A percentile compares a stretch with the other conserved stretches of the same genome.
Evolutionary conservation across 2,888 invertebrate species (phyloP).

Genomic region (Cotesia congregata): DNA sequence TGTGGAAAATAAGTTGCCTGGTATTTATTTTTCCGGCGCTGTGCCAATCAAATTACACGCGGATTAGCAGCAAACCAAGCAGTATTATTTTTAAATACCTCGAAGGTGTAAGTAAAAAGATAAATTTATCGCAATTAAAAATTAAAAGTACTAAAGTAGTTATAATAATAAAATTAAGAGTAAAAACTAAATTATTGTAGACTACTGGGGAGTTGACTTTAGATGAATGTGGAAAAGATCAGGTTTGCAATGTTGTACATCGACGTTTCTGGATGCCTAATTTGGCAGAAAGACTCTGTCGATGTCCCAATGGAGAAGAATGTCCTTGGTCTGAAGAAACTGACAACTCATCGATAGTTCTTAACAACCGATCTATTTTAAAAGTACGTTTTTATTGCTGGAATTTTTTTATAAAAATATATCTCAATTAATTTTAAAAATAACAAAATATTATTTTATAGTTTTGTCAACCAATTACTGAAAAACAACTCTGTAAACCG

Average conservation of each 20-base stretch:
- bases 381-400: conserved; percentile 70
- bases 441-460: conserved; percentile 56
- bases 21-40: conserved; percentile 39
- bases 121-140: background rate
- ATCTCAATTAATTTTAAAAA: conserved; percentile 2
- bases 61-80: conserved; percentile 58
- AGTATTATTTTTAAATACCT: conserved; percentile 61
- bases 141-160: conserved; percentile 10
- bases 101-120: conserved; percentile 56
- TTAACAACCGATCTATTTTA: conserved; percentile 76
- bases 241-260: conserved; percentile 74
- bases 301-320: conserved; percentile 73
- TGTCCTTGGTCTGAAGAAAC: conserved; percentile 72
- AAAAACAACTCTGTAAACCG: conserved; percentile 68
- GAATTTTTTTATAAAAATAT: conserved; percentile 3
- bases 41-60: conserved; percentile 52
- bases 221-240: conserved; percentile 70
- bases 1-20: conserved; percentile 41
- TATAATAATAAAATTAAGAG: background rate
- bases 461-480: conserved; percentile 72
- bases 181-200: conserved; percentile 60
- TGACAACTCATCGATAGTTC: conserved; percentile 66
- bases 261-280: conserved; percentile 74
- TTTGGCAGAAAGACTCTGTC: conserved; percentile 76
- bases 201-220: conserved; percentile 76